These are phyloP conservation scores for Onychomys torridus DNA, from an alignment of 2,797 vertebrate genomes.

Conservation along the genomic window DNA sequence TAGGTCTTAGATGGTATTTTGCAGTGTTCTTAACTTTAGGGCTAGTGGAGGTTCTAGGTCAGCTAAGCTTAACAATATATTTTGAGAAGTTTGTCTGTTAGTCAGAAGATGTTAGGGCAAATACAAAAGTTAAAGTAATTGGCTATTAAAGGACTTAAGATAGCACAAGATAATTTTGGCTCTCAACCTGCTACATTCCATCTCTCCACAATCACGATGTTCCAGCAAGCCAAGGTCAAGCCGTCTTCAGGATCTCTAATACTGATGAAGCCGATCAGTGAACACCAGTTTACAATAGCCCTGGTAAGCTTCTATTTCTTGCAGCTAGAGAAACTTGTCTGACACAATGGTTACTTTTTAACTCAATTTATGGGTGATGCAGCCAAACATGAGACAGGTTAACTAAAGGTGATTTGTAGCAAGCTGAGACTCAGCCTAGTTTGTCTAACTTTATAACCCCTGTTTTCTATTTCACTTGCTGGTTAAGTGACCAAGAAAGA, in stretches of 20 bases:
- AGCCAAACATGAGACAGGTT: constrained; percentile 34
- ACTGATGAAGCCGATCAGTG: neutral
- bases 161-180: constrained; percentile 27
- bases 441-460: constrained; percentile 64
- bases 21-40: neutral
- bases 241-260: neutral
- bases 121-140: constrained; percentile 18
- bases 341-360: neutral
- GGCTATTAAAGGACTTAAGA: neutral
- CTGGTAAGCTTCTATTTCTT: neutral
- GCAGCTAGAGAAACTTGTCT: constrained; percentile 9
- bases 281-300: neutral
- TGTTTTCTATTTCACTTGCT: constrained; percentile 66
- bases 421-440: constrained; percentile 3
- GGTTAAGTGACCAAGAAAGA: constrained; percentile 70
- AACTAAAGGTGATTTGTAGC: constrained; percentile 45
- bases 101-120: neutral
- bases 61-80: neutral
- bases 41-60: neutral
- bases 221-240: neutral
- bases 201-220: neutral
- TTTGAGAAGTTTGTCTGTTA: neutral
- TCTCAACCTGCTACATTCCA: neutral
- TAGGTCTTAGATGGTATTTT: neutral
- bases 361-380: constrained; percentile 46